phyloP scores from a whole-genome alignment of 2,888 invertebrate species.

The Nomada ruficornis region DNA sequence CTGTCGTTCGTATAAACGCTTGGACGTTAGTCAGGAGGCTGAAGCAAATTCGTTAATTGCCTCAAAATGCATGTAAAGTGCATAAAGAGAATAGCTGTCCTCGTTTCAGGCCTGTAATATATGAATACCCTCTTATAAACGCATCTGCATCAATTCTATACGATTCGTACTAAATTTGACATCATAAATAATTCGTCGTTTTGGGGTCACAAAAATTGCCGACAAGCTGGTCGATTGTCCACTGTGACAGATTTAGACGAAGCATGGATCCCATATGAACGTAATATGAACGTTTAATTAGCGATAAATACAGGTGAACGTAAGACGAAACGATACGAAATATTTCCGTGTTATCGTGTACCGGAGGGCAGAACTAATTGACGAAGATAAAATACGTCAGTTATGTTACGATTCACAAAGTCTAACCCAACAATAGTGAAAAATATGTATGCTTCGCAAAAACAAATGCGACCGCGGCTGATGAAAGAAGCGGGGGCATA shows the following conservation, averaged over 20 bases:
- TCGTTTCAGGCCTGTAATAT: neutral
- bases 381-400: too few relatives aligned
- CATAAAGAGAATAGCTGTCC: neutral
- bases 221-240: too few relatives aligned
- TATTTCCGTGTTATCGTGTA: too few relatives aligned
- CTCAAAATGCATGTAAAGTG: neutral
- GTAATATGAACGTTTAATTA: too few relatives aligned
- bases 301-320: too few relatives aligned
- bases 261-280: too few relatives aligned
- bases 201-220: neutral
- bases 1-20: slow-evolving; percentile 47
- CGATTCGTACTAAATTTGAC: neutral
- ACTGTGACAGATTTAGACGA: too few relatives aligned
- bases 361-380: too few relatives aligned
- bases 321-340: too few relatives aligned
- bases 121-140: neutral
- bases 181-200: neutral
- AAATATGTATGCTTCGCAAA: neutral
- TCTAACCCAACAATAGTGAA: too few relatives aligned
- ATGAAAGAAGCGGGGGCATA: neutral
- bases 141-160: neutral
- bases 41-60: slow-evolving; percentile 30
- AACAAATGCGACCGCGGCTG: neutral
- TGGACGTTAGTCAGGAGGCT: slow-evolving; percentile 46
- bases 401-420: too few relatives aligned